These are phyloP conservation scores for Tor tambroides DNA, from an alignment of 2,113 vertebrate species.

Conservation along the genomic window DNA sequence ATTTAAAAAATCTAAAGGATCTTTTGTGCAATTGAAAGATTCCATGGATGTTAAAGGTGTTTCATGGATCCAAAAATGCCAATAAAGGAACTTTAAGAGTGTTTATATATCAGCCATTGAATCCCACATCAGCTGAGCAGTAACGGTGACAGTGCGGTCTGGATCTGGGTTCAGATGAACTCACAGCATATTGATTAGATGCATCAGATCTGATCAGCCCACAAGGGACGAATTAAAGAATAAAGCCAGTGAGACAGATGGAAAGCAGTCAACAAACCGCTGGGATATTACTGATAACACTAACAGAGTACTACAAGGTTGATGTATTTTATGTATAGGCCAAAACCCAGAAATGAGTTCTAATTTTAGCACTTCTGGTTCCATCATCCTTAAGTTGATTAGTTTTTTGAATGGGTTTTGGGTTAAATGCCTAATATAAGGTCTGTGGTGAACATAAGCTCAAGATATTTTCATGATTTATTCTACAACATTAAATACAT, in stretches of 20 bases:
- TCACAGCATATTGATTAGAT: neutral
- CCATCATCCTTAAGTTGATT: neutral
- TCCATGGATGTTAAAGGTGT: too few species aligned
- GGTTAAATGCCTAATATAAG: neutral
- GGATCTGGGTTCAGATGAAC: conserved; percentile 36
- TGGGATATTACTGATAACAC: neutral
- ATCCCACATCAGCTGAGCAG: neutral
- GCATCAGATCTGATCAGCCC: neutral
- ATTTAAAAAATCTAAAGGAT: too few species aligned
- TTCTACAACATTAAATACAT: neutral
- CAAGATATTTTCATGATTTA: neutral
- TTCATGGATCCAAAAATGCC: too few species aligned
- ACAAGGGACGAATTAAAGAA: neutral
- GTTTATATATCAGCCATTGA: neutral
- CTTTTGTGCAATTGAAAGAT: too few species aligned
- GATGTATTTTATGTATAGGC: neutral
- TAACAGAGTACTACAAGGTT: neutral
- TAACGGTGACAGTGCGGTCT: neutral
- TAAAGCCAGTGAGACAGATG: neutral
- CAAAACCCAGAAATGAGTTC: neutral
- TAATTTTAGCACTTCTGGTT: neutral
- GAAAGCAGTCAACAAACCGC: neutral
- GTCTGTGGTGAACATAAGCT: neutral
- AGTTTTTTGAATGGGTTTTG: neutral
- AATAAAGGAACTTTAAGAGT: too few species aligned